Percentiles rank a stretch among this genome's conserved stretches.
Evolutionary conservation across 2,797 vertebrate genomes (phyloP).

Genomic region (Clamator glandarius): DNA sequence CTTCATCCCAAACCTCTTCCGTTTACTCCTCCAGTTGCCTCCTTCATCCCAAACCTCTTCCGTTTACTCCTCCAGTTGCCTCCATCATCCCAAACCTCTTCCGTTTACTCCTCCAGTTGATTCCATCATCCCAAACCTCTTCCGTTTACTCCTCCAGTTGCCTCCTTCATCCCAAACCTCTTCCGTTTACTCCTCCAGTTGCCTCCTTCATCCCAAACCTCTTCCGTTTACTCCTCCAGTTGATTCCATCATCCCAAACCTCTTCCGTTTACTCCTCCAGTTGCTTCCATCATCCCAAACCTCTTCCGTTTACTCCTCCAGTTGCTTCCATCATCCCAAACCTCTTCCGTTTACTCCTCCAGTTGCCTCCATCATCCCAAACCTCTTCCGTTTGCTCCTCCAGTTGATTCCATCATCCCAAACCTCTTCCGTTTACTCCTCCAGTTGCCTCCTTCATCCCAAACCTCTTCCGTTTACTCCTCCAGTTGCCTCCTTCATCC

Average conservation of each 20-base stretch:
- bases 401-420: neutral
- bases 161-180: neutral
- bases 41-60: neutral
- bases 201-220: neutral
- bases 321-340: neutral
- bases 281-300: neutral
- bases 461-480: accelerated
- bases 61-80: constrained; percentile 1
- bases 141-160: constrained; percentile 49
- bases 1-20: accelerated
- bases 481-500: too few relatives aligned
- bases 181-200: constrained; percentile 43
- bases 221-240: accelerated
- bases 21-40: neutral
- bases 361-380: too few relatives aligned
- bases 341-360: accelerated
- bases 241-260: neutral
- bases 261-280: accelerated
- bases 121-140: neutral
- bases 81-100: neutral
- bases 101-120: constrained; percentile 52
- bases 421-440: too few relatives aligned
- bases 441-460: neutral
- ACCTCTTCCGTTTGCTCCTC: too few relatives aligned
- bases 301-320: too few relatives aligned